Evolutionary conservation across 2,113 vertebrate species (phyloP).

Genomic region (Pardalotus punctatus): DNA sequence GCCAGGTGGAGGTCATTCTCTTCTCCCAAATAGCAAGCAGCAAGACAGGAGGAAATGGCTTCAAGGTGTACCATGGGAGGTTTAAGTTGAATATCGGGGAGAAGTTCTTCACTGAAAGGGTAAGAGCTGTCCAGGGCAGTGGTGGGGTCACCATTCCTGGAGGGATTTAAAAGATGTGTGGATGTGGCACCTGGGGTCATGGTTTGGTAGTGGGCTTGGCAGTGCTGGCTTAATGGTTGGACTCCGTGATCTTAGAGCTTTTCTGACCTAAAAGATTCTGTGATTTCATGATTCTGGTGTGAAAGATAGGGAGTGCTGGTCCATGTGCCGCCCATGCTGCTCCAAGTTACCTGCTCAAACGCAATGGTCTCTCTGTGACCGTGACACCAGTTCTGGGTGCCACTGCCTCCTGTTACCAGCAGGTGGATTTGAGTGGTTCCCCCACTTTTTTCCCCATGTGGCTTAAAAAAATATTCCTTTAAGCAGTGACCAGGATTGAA

Average conservation of each 20-base stretch:
- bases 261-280: neutral
- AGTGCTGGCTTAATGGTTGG: neutral
- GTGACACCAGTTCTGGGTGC: fast-evolving
- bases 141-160: neutral
- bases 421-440: neutral
- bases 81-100: neutral
- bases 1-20: neutral
- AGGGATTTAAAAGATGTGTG: neutral
- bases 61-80: neutral
- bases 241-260: neutral
- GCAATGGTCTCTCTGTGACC: fast-evolving
- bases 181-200: neutral
- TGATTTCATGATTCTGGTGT: neutral
- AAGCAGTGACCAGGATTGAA: neutral
- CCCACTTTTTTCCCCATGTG: fast-evolving
- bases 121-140: neutral
- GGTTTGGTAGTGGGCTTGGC: neutral
- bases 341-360: neutral
- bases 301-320: neutral
- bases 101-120: neutral
- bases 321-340: fast-evolving
- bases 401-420: neutral
- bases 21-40: neutral
- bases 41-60: neutral
- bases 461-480: neutral